These are phyloP conservation scores for Holacanthus passer DNA, from an alignment of 2,113 vertebrate genomes.

Conservation along the genomic window DNA sequence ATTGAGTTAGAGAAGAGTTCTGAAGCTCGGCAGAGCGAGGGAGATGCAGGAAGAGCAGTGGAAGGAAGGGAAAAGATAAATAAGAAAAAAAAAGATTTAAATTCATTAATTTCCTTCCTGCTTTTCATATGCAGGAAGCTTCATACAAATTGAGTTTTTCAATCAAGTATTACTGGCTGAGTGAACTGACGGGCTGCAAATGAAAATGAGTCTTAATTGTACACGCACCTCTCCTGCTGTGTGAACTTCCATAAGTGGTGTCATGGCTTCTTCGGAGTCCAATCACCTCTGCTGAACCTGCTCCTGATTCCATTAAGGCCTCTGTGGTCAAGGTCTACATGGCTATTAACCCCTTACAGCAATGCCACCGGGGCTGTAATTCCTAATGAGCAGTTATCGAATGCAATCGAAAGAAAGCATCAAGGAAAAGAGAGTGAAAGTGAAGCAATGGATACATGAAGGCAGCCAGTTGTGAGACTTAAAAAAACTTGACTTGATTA, in stretches of 20 bases:
- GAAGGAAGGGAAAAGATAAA: constrained; percentile 44
- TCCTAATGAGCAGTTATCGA: constrained; percentile 64
- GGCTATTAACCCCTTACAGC: constrained; percentile 68
- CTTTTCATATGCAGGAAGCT: constrained; percentile 54
- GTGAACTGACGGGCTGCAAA: constrained; percentile 65
- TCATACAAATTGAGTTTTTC: constrained; percentile 67
- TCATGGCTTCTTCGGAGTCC: constrained; percentile 58
- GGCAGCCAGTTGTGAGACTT: not conserved
- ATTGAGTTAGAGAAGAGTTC: constrained; percentile 34
- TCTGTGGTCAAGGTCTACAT: constrained; percentile 62
- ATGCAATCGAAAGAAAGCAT: constrained; percentile 23
- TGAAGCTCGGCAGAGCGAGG: constrained; percentile 2
- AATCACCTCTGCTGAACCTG: constrained; percentile 58
- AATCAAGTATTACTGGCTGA: constrained; percentile 60
- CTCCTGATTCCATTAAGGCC: constrained; percentile 70
- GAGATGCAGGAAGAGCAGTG: constrained; percentile 19
- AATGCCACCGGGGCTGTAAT: constrained; percentile 37
- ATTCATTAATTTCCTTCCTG: constrained; percentile 62
- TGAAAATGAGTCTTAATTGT: constrained; percentile 73
- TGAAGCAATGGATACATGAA: not conserved
- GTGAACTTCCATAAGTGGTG: constrained; percentile 68
- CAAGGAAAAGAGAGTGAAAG: constrained; percentile 17
- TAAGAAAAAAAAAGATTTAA: constrained; percentile 13
- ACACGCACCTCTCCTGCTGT: constrained; percentile 39
- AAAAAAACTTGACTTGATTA: no score